phyloP scores from a whole-genome alignment of 2,888 invertebrate species.

The Pasiphila rectangulata region DNA sequence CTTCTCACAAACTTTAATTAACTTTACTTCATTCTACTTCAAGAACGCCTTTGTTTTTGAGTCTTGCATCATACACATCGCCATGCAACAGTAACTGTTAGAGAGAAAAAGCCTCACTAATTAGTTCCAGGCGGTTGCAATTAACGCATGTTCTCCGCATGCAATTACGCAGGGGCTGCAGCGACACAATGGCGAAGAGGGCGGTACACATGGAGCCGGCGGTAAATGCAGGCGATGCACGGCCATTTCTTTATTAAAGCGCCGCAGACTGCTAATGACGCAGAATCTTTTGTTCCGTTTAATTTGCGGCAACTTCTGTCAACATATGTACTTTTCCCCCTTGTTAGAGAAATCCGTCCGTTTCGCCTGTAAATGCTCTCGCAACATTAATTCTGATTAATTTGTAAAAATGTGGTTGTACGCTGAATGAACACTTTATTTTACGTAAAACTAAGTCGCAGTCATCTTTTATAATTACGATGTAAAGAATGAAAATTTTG shows the following conservation, averaged over 20 bases:
- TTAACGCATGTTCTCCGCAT: constrained; percentile 10
- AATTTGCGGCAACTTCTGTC: constrained; percentile 11
- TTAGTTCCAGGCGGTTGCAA: constrained; percentile 11
- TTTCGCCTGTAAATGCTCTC: background rate
- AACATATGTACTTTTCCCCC: constrained; percentile 5
- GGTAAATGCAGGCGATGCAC: constrained; percentile 4
- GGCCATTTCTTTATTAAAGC: constrained; percentile 39
- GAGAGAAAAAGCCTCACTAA: constrained; percentile 4
- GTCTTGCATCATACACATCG: background rate
- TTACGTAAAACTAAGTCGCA: background rate
- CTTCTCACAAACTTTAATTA: too few species aligned
- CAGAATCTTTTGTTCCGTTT: constrained; percentile 14
- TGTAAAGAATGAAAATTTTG: constrained; percentile 15
- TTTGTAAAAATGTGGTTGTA: background rate
- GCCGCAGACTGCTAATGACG: constrained; percentile 18
- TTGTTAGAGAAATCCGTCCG: background rate
- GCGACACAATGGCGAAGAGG: background rate
- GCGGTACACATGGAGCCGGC: constrained; percentile 4
- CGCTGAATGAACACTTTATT: background rate
- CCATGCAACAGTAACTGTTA: background rate
- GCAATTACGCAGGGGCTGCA: constrained; percentile 7
- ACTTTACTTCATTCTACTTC: too few species aligned
- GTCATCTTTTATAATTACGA: background rate
- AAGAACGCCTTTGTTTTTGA: too few species aligned
- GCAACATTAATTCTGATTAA: background rate